Evolutionary conservation across 2,888 invertebrate genomes (phyloP).

Genomic region (Stenotaenia linearis): DNA sequence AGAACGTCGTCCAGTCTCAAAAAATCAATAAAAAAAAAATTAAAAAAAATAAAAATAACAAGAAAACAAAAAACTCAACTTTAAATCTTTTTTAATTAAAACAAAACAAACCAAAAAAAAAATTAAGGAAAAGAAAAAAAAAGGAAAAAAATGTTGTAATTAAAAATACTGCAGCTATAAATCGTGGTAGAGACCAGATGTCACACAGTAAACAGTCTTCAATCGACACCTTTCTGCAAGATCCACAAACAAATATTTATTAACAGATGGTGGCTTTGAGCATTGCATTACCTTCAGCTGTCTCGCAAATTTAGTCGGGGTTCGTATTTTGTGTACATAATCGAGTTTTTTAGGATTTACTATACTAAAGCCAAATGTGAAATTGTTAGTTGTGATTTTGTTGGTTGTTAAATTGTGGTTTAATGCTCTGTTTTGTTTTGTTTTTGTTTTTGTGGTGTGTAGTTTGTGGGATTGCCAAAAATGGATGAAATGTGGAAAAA

Average conservation of each 20-base stretch:
- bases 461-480: no score
- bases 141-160: no score
- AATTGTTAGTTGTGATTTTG: no score
- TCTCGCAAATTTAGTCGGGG: neutral
- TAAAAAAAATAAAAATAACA: neutral
- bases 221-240: slow-evolving; percentile 1
- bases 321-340: neutral
- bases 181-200: neutral
- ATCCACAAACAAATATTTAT: slow-evolving; percentile 20
- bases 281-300: neutral
- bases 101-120: no score
- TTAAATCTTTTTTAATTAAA: neutral
- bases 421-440: no score
- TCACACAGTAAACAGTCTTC: neutral
- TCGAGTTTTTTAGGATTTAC: no score
- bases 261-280: slow-evolving; percentile 6
- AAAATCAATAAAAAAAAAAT: neutral
- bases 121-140: no score
- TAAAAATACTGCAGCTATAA: no score
- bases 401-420: no score
- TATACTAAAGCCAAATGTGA: no score
- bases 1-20: neutral
- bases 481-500: no score
- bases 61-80: neutral
- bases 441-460: no score